Conservation (phyloP, 2,113 vertebrate genomes). For the Ranitomeya imitator region DNA sequence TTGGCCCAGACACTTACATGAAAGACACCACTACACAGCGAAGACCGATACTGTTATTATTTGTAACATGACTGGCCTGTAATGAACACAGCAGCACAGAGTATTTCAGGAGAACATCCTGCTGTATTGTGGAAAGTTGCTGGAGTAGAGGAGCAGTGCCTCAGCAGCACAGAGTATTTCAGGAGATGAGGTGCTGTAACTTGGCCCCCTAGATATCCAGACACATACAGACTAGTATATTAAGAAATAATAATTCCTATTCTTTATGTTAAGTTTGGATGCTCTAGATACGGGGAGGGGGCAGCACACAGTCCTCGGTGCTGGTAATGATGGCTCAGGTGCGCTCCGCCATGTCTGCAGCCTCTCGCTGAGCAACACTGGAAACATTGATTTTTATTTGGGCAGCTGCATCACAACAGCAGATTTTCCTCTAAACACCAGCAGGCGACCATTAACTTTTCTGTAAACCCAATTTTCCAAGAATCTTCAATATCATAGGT, state of each 20-base stretch:
- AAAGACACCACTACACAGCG: neutral
- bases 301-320: neutral
- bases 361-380: neutral
- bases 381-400: neutral
- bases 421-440: neutral
- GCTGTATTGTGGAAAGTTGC: too few species aligned
- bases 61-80: neutral
- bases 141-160: too few species aligned
- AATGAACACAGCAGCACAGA: neutral
- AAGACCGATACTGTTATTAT: neutral
- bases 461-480: neutral
- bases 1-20: neutral
- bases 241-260: neutral
- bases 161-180: neutral
- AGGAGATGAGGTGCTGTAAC: neutral
- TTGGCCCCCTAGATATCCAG: too few species aligned
- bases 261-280: neutral
- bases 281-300: neutral
- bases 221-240: neutral
- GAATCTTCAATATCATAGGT: neutral
- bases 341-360: neutral
- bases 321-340: neutral
- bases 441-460: conserved; percentile 1
- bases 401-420: neutral
- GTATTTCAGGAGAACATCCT: neutral